Evolutionary conservation across 2,797 vertebrate species (phyloP).

Genomic region (Cacajao melanocephalus): DNA sequence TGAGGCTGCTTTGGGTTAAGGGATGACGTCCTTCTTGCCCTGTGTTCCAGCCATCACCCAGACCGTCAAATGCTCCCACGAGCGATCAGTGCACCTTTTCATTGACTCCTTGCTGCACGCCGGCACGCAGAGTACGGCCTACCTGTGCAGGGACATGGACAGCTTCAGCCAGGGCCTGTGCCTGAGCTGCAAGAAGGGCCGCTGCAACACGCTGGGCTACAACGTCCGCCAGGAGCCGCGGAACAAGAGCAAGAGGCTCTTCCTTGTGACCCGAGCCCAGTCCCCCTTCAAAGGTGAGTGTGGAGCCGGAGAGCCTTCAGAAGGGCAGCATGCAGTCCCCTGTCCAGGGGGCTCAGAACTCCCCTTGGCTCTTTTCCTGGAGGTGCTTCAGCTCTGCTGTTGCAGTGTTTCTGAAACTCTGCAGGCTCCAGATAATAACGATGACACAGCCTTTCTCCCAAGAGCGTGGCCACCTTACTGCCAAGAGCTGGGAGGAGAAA

Average conservation of each 20-base stretch:
- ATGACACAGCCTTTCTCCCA: neutral
- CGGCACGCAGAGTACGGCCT: constrained; percentile 90
- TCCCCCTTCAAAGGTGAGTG: constrained; percentile 94
- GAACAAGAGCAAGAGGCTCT: constrained; percentile 87
- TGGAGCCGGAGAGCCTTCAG: rapidly evolving
- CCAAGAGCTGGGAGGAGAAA: neutral
- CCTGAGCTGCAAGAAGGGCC: constrained; percentile 91
- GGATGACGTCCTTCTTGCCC: neutral
- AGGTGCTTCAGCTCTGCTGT: neutral
- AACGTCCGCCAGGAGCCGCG: constrained; percentile 83
- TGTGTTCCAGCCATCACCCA: constrained; percentile 85
- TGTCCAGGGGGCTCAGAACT: neutral
- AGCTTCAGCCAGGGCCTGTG: constrained; percentile 93
- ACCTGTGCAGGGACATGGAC: constrained; percentile 90
- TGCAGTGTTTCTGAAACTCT: neutral
- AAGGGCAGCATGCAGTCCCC: too few relatives aligned
- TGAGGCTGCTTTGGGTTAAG: neutral
- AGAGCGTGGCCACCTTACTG: neutral
- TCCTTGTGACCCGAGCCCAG: constrained; percentile 89
- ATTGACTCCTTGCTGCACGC: constrained; percentile 93
- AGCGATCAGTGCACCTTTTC: constrained; percentile 95
- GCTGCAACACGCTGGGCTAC: constrained; percentile 94
- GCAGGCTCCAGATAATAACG: neutral
- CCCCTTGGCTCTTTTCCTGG: neutral
- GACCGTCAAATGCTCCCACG: constrained; percentile 95